phyloP scores from a whole-genome alignment of 1,140 invertebrate species.

The Diabrotica virgifera region DNA sequence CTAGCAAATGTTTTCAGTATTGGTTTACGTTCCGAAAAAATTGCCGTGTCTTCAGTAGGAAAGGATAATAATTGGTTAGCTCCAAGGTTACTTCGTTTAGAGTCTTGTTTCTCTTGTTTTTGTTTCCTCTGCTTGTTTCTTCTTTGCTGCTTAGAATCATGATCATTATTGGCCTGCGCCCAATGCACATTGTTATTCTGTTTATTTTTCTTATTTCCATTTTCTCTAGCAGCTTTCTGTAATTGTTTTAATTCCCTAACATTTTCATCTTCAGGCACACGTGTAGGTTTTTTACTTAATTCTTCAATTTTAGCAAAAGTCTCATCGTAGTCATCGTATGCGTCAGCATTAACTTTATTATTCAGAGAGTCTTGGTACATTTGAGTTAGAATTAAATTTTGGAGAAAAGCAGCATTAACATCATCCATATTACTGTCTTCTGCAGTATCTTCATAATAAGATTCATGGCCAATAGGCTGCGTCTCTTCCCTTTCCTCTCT shows the following conservation, averaged over 20 bases:
- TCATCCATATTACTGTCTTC: slow-evolving; percentile 51
- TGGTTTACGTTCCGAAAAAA: slow-evolving; percentile 34
- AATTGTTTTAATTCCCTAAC: slow-evolving; percentile 59
- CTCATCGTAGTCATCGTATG: slow-evolving; percentile 42
- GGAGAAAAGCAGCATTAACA: slow-evolving; percentile 60
- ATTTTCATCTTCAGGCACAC: slow-evolving; percentile 55
- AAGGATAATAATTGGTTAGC: slow-evolving; percentile 18
- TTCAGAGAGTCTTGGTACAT: slow-evolving; percentile 58
- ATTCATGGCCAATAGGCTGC: slow-evolving; percentile 61
- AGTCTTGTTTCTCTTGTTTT: slow-evolving; percentile 16
- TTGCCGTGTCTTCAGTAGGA: slow-evolving; percentile 7
- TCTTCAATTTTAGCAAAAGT: slow-evolving; percentile 44
- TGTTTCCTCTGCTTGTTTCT: slow-evolving; percentile 26
- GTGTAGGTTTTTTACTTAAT: slow-evolving; percentile 24
- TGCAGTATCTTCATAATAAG: slow-evolving; percentile 56
- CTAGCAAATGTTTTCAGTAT: slow-evolving; percentile 26
- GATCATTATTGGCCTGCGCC: slow-evolving; percentile 28
- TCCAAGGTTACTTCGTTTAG: slow-evolving; percentile 4
- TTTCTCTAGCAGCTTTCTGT: slow-evolving; percentile 39
- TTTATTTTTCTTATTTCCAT: slow-evolving; percentile 15
- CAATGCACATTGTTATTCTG: slow-evolving; percentile 33
- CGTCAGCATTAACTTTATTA: slow-evolving; percentile 41
- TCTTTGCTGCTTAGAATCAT: slow-evolving; percentile 6
- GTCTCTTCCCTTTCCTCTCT: slow-evolving; percentile 49
- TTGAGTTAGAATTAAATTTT: slow-evolving; percentile 60